phyloP scores from a whole-genome alignment of 2,797 vertebrate genomes.

The Tarsius wallacei region DNA sequence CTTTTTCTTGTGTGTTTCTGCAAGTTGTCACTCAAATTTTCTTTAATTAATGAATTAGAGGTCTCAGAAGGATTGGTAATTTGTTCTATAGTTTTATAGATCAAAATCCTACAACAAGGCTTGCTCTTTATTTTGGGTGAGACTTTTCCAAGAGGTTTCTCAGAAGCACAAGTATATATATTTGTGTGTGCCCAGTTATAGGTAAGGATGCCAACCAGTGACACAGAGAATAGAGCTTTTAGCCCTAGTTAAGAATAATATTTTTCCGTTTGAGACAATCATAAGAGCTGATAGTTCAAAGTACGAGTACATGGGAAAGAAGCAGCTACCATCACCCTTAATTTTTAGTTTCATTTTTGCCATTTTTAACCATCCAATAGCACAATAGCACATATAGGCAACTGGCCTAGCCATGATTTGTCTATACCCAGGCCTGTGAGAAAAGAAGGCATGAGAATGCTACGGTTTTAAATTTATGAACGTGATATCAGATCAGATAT shows the following conservation, averaged over 20 bases:
- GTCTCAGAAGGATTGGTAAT: neutral
- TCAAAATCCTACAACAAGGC: neutral
- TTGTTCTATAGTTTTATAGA: constrained; percentile 4
- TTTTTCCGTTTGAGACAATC: neutral
- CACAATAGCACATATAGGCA: neutral
- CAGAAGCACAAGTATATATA: neutral
- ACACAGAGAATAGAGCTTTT: neutral
- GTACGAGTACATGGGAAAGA: neutral
- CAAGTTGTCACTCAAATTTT: constrained; percentile 41
- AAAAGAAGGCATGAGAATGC: neutral
- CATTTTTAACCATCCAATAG: neutral
- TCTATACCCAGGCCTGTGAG: neutral
- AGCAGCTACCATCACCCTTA: neutral
- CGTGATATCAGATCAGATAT: neutral
- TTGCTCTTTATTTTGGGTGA: constrained; percentile 31
- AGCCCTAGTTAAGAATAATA: neutral
- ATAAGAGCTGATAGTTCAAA: neutral
- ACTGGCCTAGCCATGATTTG: neutral
- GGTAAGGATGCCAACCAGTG: neutral
- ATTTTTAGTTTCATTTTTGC: constrained; percentile 1
- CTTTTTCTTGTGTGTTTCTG: neutral
- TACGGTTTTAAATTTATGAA: constrained; percentile 19
- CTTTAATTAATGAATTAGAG: neutral
- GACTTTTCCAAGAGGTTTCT: neutral
- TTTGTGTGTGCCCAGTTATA: neutral